Percentiles rank a stretch among this genome's conserved stretches.
These are phyloP conservation scores for Lethenteron reissneri DNA, from an alignment of 2,113 vertebrate genomes.

Conservation along the genomic window DNA sequence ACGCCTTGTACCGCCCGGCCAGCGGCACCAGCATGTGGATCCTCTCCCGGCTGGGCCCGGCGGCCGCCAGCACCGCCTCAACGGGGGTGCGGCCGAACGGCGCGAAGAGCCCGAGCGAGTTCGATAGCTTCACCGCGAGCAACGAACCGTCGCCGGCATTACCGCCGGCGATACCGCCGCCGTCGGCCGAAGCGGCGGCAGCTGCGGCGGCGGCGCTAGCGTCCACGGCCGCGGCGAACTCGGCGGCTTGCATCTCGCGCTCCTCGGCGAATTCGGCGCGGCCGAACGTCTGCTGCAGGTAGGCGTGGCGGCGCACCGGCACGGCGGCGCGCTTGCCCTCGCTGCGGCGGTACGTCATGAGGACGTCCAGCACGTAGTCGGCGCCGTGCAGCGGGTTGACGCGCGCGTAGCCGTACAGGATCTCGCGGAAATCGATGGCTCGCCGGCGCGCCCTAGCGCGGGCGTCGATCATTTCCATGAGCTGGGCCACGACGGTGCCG, in stretches of 20 bases:
- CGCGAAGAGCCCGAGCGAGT: conserved; percentile 45
- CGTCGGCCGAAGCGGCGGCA: conserved; percentile 14
- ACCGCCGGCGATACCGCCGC: too few species aligned
- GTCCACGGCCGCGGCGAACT: conserved; percentile 28
- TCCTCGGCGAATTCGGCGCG: conserved; percentile 42
- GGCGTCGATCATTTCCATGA: conserved; percentile 72
- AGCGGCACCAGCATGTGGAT: conserved; percentile 52
- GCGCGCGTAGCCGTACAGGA: conserved; percentile 53
- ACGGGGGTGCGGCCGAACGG: conserved; percentile 26
- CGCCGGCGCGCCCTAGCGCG: conserved; percentile 51
- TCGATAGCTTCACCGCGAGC: conserved; percentile 21
- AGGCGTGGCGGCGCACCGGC: conserved; percentile 45
- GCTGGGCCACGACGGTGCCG: conserved; percentile 35
- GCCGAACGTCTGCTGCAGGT: conserved; percentile 55
- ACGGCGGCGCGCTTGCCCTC: conserved; percentile 53
- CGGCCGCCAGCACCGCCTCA: conserved; percentile 23
- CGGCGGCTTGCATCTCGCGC: conserved; percentile 31
- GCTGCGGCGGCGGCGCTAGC: conserved; percentile 31
- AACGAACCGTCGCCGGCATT: too few species aligned
- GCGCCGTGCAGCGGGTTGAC: conserved; percentile 47
- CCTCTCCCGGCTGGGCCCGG: conserved; percentile 29
- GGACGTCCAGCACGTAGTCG: conserved; percentile 49
- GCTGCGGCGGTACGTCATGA: conserved; percentile 57
- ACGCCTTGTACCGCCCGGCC: conserved; percentile 38
- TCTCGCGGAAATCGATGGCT: conserved; percentile 55